Evolutionary conservation across 1,140 invertebrate genomes (phyloP).

Genomic region (Aphelinus atriplicis): DNA sequence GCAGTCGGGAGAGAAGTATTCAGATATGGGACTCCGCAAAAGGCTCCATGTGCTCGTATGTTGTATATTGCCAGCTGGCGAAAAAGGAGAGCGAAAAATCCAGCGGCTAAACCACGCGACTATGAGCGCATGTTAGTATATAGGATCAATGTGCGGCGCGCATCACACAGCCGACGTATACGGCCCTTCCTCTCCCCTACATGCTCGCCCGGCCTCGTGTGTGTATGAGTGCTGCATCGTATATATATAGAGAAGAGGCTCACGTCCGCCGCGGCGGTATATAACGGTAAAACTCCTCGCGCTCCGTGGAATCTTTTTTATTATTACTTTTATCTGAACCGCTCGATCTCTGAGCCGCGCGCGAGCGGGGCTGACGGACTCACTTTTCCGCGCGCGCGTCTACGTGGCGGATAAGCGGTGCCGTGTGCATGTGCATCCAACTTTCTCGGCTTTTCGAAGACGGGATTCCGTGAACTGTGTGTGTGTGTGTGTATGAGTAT

Average conservation of each 20-base stretch:
- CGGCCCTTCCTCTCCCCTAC: not conserved
- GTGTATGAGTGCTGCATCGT: too few species aligned
- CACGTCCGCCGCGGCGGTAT: not conserved
- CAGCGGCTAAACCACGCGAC: not conserved
- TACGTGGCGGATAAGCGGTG: too few species aligned
- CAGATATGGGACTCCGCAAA: not conserved
- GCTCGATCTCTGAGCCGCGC: constrained; percentile 3
- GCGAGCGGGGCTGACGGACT: not conserved
- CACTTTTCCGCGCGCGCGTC: constrained; percentile 3
- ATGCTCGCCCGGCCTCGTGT: not conserved
- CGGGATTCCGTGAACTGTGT: too few species aligned
- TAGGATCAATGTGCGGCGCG: too few species aligned
- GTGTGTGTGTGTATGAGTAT: too few species aligned
- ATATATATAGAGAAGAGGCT: not conserved
- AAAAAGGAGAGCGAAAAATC: constrained; percentile 16
- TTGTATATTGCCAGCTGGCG: not conserved
- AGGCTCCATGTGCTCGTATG: not conserved
- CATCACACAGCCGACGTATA: not conserved
- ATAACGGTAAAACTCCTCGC: constrained; percentile 11
- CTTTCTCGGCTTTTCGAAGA: too few species aligned
- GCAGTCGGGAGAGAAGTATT: too few species aligned
- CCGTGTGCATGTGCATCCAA: too few species aligned
- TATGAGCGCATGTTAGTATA: too few species aligned
- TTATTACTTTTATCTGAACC: constrained; percentile 24
- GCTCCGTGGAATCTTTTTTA: constrained; percentile 19